These are phyloP conservation scores for Oplegnathus fasciatus DNA, from an alignment of 2,113 vertebrate species.

Conservation along the genomic window DNA sequence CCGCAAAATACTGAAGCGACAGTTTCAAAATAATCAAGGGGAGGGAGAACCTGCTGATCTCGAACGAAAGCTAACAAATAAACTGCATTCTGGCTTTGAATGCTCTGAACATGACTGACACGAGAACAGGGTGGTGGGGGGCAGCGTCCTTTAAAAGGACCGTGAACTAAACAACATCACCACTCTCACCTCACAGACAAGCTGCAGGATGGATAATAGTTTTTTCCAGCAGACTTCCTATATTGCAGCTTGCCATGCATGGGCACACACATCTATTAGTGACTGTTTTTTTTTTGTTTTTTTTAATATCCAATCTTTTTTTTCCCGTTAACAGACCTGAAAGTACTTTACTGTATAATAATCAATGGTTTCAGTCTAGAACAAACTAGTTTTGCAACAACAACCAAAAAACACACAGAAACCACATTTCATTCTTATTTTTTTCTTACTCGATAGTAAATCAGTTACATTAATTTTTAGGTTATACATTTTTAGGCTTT, in stretches of 20 bases:
- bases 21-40: constrained; percentile 27
- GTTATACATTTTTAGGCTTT: constrained; percentile 89
- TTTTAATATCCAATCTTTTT: constrained; percentile 74
- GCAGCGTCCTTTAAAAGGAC: constrained; percentile 9
- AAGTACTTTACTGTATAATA: constrained; percentile 73
- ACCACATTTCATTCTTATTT: constrained; percentile 85
- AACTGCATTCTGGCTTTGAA: constrained; percentile 27
- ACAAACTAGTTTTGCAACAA: constrained; percentile 75
- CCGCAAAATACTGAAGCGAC: constrained; percentile 31
- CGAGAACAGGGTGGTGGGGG: not conserved
- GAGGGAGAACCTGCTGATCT: constrained; percentile 18
- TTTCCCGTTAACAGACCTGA: constrained; percentile 52
- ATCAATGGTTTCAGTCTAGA: constrained; percentile 84
- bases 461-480: constrained; percentile 84
- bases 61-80: constrained; percentile 10
- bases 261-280: constrained; percentile 53
- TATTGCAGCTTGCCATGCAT: constrained; percentile 62
- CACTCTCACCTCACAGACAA: constrained; percentile 38
- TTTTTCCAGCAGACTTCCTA: constrained; percentile 36
- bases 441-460: constrained; percentile 82
- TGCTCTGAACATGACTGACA: constrained; percentile 19
- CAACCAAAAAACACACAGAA: constrained; percentile 84
- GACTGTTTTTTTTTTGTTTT: constrained; percentile 34
- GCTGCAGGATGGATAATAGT: constrained; percentile 40
- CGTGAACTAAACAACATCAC: constrained; percentile 26